Base-by-base conservation (phyloP, 2,113 vertebrate genomes). In the Cynoglossus semilaevis region DNA sequence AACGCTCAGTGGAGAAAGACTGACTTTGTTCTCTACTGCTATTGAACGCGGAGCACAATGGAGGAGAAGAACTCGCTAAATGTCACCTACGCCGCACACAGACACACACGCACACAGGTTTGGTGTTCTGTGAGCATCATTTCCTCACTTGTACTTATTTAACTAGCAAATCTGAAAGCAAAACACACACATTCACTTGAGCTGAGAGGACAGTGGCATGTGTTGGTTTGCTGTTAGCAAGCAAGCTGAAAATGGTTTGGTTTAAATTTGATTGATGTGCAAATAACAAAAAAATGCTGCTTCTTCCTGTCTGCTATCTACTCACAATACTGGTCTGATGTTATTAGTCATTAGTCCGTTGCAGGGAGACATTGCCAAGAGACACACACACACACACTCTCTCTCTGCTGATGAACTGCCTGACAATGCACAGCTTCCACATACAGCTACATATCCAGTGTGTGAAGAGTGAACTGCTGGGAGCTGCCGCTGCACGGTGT, bases 31-130 rank as follows among this genome's bases (percentile, higher is more conserved):
- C 44, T 69, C 56, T 77, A 41, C 68, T 22, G 55, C 44, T 61
- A 70, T 59, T 79, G 49, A 85, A 87, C 80, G 72, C 87, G 82
- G 87, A 71, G 55, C 85, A 87, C 74, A 79, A 76, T 80, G 52
- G 56, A 84, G 87, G 74, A 84, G 55, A 73, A 52, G 67, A 77
- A 47, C 76, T 76, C 70, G 83, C 81, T 81, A 87, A 88, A 88
- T 82, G 83, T 84, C 77, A 83, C 76, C 65, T 73, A 65, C 13
- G 53, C 54, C 22, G 34, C 34, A 44, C 44, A 54, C 16, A 44
- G 29, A 54, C 51, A 67, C 47, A 58, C 18, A 46, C 61, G 65
- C 58, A 63, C 58, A 58, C 66, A 71, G 36, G 56, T 15, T 56
- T 59, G 69, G 79, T 29, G 22, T 29, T 6, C 6, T 29, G 22